phyloP scores from a whole-genome alignment of 2,113 vertebrate species.

The Catharus fuscescens region DNA sequence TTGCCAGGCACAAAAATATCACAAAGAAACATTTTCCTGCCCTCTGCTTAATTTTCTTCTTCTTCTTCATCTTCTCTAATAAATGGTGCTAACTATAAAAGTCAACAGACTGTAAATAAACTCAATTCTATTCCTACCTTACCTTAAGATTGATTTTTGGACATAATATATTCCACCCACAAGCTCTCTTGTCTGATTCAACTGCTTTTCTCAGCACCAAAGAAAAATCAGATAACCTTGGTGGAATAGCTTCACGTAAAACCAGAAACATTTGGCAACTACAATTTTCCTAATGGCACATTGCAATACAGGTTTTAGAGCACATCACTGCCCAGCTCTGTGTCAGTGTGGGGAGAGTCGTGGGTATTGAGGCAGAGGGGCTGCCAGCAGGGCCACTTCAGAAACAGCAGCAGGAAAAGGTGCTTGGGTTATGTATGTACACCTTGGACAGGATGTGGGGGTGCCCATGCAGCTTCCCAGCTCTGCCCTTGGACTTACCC shows the following conservation, averaged over 20 bases:
- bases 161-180: constrained; percentile 58
- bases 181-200: constrained; percentile 55
- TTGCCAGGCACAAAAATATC: constrained; percentile 62
- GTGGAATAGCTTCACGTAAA: constrained; percentile 20
- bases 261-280: constrained; percentile 28
- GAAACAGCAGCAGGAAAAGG: not conserved
- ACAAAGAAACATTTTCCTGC: constrained; percentile 17
- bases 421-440: not conserved
- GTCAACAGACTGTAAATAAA: constrained; percentile 53
- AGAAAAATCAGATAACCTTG: constrained; percentile 46
- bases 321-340: not conserved
- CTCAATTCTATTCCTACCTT: constrained; percentile 40
- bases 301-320: not conserved
- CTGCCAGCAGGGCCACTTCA: not conserved
- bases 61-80: constrained; percentile 46
- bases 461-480: not conserved
- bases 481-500: not conserved
- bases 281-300: not conserved
- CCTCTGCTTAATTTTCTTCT: constrained; percentile 48
- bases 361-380: not conserved
- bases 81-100: constrained; percentile 57
- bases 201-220: constrained; percentile 13
- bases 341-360: fast-evolving
- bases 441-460: not conserved
- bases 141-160: constrained; percentile 54